Base-by-base conservation (phyloP, 1,140 invertebrate species). In the Rhysida immarginata region DNA sequence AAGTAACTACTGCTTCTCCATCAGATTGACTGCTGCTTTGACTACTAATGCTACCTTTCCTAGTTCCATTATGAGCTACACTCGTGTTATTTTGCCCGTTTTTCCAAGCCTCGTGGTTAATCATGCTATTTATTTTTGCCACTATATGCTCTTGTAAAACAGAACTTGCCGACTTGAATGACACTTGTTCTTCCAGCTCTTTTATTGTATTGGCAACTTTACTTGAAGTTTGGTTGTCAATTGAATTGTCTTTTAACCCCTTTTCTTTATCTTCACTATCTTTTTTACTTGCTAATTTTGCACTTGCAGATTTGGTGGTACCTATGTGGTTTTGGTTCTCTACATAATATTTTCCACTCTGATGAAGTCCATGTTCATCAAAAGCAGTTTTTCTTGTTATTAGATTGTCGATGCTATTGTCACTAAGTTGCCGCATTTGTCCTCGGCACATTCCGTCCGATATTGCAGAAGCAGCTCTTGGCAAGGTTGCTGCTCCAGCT, bases 41-140 rank as follows among this genome's bases (percentile, higher is more conserved):
- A 46, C 44, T 46, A 46, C 44, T 46, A n/a, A 41, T 41, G 35
- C 35, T 41, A n/a, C 35, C n/a, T n/a, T 41, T 41, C 11, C 35
- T 11, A 11, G 35, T 41, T n/a, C n/a, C n/a, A n/a, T n/a, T n/a
- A n/a, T n/a, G n/a, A n/a, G n/a, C n/a, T n/a, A n/a, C n/a, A 11
- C 11, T 11, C 35, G 35, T 41, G 11, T 41, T 41, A 41, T 41
- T 41, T 41, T 41, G 35, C n/a, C n/a, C n/a, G n/a, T n/a, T n/a
- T n/a, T n/a, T n/a, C n/a, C n/a, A n/a, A n/a, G n/a, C n/a, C 8
- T 46, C 44, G 8, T 46, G 44, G 20, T 46, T 46, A 5, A 46
- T 20, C 16, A 46, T 46, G 18, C 44, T 46, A 23, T 46, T 46
- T 8, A 46, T 46, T 20, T 46, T 46, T 16, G 44, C 44, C 5